A percentile compares a stretch with the other conserved stretches of the same genome.
These are phyloP conservation scores for Drosophila pullipes DNA, from an alignment of 2,888 invertebrate genomes.

Conservation along the genomic window DNA sequence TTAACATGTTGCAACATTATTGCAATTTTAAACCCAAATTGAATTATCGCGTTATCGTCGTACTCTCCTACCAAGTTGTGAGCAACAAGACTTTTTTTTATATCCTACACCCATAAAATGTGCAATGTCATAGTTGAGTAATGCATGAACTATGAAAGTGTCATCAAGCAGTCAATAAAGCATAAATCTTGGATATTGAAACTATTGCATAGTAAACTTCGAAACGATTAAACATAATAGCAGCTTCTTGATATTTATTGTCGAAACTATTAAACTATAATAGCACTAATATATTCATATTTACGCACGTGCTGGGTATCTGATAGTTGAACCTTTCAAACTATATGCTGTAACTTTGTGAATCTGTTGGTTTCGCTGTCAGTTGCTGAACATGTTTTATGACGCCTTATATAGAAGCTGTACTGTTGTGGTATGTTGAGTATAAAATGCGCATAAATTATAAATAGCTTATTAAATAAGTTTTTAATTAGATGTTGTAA, in stretches of 20 bases:
- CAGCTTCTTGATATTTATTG: not conserved
- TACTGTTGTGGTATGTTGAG: not conserved
- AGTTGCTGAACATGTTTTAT: slow-evolving; percentile 53
- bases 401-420: slow-evolving; percentile 18
- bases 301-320: not conserved
- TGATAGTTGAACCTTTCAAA: not conserved
- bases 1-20: slow-evolving; percentile 49
- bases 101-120: slow-evolving; percentile 7
- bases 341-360: not conserved
- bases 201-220: not conserved
- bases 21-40: slow-evolving; percentile 76
- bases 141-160: slow-evolving; percentile 1
- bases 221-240: not conserved
- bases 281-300: not conserved
- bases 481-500: not conserved
- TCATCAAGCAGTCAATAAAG: not conserved
- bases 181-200: too few species aligned
- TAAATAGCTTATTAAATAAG: not conserved
- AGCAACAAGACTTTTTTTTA: not conserved
- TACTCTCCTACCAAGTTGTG: slow-evolving; percentile 12
- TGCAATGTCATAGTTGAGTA: not conserved
- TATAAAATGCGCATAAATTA: slow-evolving; percentile 16
- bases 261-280: not conserved
- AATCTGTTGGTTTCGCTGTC: slow-evolving; percentile 14
- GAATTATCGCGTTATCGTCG: slow-evolving; percentile 57